Evolutionary conservation across 2,113 vertebrate species (phyloP), one percentile per base, ranked within the genome.

Genomic region (Ondatra zibethicus): DNA sequence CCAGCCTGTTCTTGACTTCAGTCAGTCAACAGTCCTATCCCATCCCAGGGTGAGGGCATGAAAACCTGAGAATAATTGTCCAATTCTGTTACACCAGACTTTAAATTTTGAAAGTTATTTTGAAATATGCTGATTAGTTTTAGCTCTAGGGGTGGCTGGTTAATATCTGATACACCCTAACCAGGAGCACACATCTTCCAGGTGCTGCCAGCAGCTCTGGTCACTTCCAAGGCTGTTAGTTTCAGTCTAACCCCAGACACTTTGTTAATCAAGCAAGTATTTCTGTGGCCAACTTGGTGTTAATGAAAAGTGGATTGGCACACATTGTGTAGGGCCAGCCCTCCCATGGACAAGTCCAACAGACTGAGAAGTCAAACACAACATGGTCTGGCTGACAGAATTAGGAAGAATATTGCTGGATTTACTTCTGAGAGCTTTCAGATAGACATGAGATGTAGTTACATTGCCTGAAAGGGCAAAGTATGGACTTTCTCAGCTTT

Each of bases 81-180:
- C 80, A 78, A 86, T 61, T 84, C 45, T 58, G 27, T 93, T 95
- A 84, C 0, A 77, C 8, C 63, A 8, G 1, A 50, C 45, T 33
- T 52, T 58, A 7, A 52, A 94, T 52, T 80, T 77, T 45, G 63
- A 65, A 73, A 88, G 80, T 92, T 92, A 91, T 95, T 92, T 80
- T 11, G 36, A n/a, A 2, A n/a, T 27, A 76, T n/a, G 17, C 58
- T 66, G 47, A 80, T 58, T 33, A 70, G 42, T 77, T 65, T 87
- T 75, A 75, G 75, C n/a, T 0, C 21, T n/a, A 19, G 6, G 27
- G 39, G 23, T 31, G 6, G 14, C 65, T 87, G 78, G 29, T 78
- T 89, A 96, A 45, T 19, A 66, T 36, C 0, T 86, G 8, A 90
- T 80, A 11, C 82, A 88, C 45, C 36, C 61, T 39, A 45, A 31